A percentile compares a stretch with the other conserved stretches of the same genome.
phyloP scores from a whole-genome alignment of 2,113 vertebrate species.

The Chloropsis hardwickii region DNA sequence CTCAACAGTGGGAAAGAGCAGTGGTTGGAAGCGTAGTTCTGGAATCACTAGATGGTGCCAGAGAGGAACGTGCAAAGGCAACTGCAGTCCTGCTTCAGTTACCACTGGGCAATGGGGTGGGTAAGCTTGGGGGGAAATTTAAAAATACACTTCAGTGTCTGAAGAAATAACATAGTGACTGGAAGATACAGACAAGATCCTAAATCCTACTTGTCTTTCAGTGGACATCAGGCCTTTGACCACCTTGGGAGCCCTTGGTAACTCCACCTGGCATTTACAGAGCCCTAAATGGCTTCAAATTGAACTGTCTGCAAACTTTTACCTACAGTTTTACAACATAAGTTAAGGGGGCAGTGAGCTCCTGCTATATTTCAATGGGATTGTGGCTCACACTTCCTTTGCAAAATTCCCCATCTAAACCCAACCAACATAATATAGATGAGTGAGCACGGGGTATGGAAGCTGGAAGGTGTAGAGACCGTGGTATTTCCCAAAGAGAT shows the following conservation, averaged over 20 bases:
- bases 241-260: neutral
- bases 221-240: neutral
- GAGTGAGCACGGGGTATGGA: neutral
- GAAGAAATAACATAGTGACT: neutral
- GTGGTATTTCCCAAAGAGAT: neutral
- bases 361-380: neutral
- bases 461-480: neutral
- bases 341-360: neutral
- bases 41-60: slow-evolving; percentile 28
- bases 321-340: neutral
- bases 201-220: neutral
- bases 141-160: neutral
- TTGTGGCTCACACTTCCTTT: neutral
- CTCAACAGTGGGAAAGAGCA: neutral
- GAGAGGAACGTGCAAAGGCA: neutral
- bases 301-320: neutral
- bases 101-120: neutral
- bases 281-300: neutral
- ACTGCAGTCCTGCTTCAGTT: neutral
- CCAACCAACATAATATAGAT: neutral
- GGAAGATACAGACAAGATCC: neutral
- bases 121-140: neutral
- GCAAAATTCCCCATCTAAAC: neutral
- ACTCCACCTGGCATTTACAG: neutral
- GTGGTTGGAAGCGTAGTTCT: neutral